These are phyloP conservation scores for Gnathonemus longibarbis DNA, from an alignment of 2,113 vertebrate genomes.

Conservation along the genomic window DNA sequence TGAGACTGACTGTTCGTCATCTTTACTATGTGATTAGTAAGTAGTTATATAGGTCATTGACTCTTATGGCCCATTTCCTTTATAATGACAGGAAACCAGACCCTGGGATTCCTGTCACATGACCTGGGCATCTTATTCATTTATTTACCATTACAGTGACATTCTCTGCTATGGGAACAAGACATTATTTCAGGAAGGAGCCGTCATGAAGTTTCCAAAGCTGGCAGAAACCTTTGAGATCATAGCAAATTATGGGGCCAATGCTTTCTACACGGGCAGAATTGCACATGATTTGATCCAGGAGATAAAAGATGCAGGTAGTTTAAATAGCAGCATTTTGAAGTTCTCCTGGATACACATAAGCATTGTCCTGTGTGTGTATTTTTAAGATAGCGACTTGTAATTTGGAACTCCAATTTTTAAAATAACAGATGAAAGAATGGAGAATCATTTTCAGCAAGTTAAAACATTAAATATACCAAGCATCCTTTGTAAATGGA, in stretches of 20 bases:
- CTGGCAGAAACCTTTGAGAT: slow-evolving; percentile 65
- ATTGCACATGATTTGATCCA: slow-evolving; percentile 63
- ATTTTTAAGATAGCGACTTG: not conserved
- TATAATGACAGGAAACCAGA: not conserved
- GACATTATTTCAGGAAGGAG: slow-evolving; percentile 51
- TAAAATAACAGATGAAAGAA: not conserved
- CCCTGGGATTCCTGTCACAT: not conserved
- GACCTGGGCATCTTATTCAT: not conserved
- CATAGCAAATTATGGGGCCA: slow-evolving; percentile 62
- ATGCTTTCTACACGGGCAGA: slow-evolving; percentile 68
- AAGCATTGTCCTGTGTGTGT: not conserved
- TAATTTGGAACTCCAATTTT: not conserved
- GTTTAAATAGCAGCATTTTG: not conserved
- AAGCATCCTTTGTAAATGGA: not conserved
- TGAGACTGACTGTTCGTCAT: not conserved
- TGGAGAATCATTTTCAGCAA: not conserved
- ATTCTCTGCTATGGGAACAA: slow-evolving; percentile 44
- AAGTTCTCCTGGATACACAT: not conserved
- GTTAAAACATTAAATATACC: not conserved
- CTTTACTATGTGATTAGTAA: not conserved
- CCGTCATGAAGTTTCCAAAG: slow-evolving; percentile 62
- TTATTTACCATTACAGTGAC: slow-evolving; percentile 35
- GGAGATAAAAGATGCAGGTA: slow-evolving; percentile 59
- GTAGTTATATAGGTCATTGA: not conserved
- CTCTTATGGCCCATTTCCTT: not conserved